phyloP scores from a whole-genome alignment of 2,797 vertebrate species.

The Scleropages formosus region DNA sequence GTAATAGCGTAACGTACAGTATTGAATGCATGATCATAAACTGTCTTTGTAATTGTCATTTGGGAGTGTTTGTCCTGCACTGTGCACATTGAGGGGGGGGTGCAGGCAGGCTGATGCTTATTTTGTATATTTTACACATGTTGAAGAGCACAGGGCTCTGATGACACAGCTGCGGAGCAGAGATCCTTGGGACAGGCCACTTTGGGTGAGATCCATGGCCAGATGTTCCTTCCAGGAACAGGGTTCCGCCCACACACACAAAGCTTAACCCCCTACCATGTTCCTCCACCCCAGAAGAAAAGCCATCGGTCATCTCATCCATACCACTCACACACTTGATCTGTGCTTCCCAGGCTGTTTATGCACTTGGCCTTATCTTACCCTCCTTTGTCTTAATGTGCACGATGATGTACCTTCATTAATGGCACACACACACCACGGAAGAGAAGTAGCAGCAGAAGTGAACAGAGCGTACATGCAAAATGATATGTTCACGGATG shows the following conservation, averaged over 20 bases:
- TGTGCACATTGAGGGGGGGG: too few species aligned
- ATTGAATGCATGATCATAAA: too few species aligned
- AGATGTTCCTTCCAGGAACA: slow-evolving; percentile 21
- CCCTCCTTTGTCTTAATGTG: background rate
- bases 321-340: background rate
- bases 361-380: background rate
- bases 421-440: background rate
- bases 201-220: slow-evolving; percentile 13
- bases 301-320: background rate
- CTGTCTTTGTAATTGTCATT: too few species aligned
- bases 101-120: background rate
- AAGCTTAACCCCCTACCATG: background rate
- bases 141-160: slow-evolving; percentile 1
- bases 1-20: too few species aligned
- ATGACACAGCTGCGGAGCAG: slow-evolving; percentile 29
- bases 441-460: background rate
- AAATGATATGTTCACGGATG: too few species aligned
- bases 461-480: background rate
- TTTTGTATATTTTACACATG: slow-evolving; percentile 22
- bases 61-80: too few species aligned
- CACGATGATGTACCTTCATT: background rate
- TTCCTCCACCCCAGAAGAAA: background rate
- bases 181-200: slow-evolving; percentile 1
- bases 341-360: background rate
- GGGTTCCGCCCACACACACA: background rate